A percentile compares a stretch with the other conserved stretches of the same genome.
Evolutionary conservation across 2,888 invertebrate genomes (phyloP).

Genomic region (Cheiracanthium punctorium): DNA sequence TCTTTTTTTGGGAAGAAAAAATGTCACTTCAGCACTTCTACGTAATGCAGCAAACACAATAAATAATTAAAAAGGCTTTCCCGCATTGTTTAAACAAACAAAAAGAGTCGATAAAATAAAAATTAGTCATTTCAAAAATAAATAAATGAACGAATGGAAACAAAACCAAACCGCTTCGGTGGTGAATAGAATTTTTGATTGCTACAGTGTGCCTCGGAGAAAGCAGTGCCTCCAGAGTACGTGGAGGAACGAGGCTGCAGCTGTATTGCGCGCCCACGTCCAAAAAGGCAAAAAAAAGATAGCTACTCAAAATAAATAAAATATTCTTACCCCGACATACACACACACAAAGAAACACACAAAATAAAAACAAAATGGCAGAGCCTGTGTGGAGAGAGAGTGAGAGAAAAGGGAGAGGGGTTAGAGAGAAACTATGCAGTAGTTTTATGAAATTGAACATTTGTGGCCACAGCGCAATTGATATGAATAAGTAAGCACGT

Average conservation of each 20-base stretch:
- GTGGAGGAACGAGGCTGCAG: neutral
- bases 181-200: constrained; percentile 64
- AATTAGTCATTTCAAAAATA: neutral
- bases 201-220: constrained; percentile 30
- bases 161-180: too few relatives aligned
- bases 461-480: constrained; percentile 55
- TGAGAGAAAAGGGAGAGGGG: neutral
- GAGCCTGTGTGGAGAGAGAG: constrained; percentile 22
- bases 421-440: constrained; percentile 53
- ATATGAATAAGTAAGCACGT: constrained; percentile 67
- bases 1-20: too few relatives aligned
- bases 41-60: too few relatives aligned
- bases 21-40: too few relatives aligned
- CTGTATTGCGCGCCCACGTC: neutral
- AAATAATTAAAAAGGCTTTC: too few relatives aligned
- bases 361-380: constrained; percentile 62
- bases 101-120: constrained; percentile 11
- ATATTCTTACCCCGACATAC: constrained; percentile 48
- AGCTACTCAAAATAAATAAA: constrained; percentile 56
- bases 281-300: constrained; percentile 20
- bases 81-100: too few relatives aligned
- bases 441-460: constrained; percentile 70
- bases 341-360: constrained; percentile 32
- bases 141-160: neutral
- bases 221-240: neutral